Evolutionary conservation across 2,797 vertebrate genomes (phyloP).

Genomic region (Botia almorhae): DNA sequence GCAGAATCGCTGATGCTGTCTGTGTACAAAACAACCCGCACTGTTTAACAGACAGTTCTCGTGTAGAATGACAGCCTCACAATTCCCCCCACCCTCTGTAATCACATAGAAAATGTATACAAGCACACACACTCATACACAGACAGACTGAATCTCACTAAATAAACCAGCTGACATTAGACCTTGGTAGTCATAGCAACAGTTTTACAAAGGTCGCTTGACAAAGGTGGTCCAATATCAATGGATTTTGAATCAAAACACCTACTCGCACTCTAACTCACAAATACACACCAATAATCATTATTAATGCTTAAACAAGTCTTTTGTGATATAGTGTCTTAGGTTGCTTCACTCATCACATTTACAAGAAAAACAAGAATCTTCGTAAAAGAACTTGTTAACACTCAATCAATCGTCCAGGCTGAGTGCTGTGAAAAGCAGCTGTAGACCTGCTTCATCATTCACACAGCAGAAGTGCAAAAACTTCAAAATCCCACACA

Average conservation of each 20-base stretch:
- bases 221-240: slow-evolving; percentile 37
- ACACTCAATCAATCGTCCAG: slow-evolving; percentile 19
- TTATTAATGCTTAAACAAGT: slow-evolving; percentile 23
- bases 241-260: slow-evolving; percentile 45
- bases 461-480: slow-evolving; percentile 6
- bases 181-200: slow-evolving; percentile 60
- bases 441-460: slow-evolving; percentile 15
- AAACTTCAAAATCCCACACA: slow-evolving; percentile 7
- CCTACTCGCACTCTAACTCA: background rate
- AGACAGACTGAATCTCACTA: slow-evolving; percentile 15
- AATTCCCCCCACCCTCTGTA: slow-evolving; percentile 28
- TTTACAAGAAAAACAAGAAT: background rate
- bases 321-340: background rate
- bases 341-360: background rate
- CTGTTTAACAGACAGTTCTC: background rate
- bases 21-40: background rate
- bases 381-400: background rate
- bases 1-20: background rate
- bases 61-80: background rate
- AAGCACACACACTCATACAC: slow-evolving; percentile 1
- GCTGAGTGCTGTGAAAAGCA: background rate
- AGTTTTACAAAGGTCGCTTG: slow-evolving; percentile 43
- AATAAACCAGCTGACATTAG: slow-evolving; percentile 37
- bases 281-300: slow-evolving; percentile 2
- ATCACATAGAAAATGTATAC: slow-evolving; percentile 21